Conservation (phyloP, 2,888 invertebrate genomes). For the Drosophila trichaetosa region DNA sequence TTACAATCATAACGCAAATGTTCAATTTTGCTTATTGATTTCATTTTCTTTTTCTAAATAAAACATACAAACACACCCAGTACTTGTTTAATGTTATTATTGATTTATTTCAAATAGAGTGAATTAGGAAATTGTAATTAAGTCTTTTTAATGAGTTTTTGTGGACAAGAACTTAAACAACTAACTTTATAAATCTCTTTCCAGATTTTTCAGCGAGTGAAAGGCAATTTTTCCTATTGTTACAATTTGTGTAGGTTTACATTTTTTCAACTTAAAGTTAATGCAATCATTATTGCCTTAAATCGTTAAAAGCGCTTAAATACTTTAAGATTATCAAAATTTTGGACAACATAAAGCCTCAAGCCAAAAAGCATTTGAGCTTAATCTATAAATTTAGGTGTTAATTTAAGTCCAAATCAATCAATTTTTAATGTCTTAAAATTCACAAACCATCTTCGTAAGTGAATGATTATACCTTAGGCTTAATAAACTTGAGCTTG, state of each 20-base stretch:
- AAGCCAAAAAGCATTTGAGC: not conserved
- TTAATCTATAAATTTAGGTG: not conserved
- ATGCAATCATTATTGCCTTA: not conserved
- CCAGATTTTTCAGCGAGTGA: not conserved
- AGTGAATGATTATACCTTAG: not conserved
- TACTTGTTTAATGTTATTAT: slow-evolving; percentile 2
- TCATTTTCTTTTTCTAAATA: slow-evolving; percentile 24
- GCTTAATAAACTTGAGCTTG: not conserved
- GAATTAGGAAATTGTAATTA: not conserved
- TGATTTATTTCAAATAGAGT: not conserved
- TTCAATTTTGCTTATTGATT: not conserved
- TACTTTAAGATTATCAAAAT: not conserved
- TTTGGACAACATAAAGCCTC: not conserved
- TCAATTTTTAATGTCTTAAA: not conserved
- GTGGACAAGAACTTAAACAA: not conserved
- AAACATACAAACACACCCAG: slow-evolving; percentile 59
- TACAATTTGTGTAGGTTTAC: no score
- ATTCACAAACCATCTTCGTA: not conserved
- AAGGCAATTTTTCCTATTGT: not conserved
- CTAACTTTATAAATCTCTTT: not conserved
- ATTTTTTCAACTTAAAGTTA: not conserved
- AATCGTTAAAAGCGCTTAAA: not conserved
- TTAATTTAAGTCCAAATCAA: not conserved
- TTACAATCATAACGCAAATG: not conserved
- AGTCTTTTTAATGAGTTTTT: not conserved